Percentiles rank a stretch among this genome's conserved stretches.
Evolutionary conservation across 92 coral and sea anemone species (phyloP).

Genomic region (Umimayanthus kanabou): DNA sequence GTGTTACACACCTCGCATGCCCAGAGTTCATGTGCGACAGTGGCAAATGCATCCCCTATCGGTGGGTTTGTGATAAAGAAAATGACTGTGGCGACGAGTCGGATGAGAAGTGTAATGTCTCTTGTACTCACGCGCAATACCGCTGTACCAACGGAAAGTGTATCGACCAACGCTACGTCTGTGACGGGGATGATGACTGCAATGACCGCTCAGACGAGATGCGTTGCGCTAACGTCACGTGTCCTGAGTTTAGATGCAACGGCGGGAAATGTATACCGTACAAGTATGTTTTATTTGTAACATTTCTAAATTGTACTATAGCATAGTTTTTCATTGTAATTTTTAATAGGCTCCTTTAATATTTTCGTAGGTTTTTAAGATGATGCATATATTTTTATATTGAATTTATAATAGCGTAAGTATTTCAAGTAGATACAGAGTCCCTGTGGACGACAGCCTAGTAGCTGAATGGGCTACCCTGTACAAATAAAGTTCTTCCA

Average conservation of each 20-base stretch:
- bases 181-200: slow-evolving; percentile 92
- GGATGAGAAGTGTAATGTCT: slow-evolving; percentile 64
- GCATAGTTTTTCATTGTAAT: too few relatives aligned
- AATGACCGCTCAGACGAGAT: slow-evolving; percentile 86
- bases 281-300: slow-evolving; percentile 49
- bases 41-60: slow-evolving; percentile 64
- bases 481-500: too few relatives aligned
- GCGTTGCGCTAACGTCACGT: slow-evolving; percentile 55
- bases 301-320: too few relatives aligned
- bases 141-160: slow-evolving; percentile 75
- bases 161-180: slow-evolving; percentile 54
- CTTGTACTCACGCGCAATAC: slow-evolving; percentile 56
- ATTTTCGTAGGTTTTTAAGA: too few relatives aligned
- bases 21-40: slow-evolving; percentile 75
- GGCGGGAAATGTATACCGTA: slow-evolving; percentile 66
- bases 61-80: slow-evolving; percentile 67
- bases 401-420: too few relatives aligned
- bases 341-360: too few relatives aligned
- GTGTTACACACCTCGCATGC: slow-evolving; percentile 51
- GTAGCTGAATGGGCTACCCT: too few relatives aligned
- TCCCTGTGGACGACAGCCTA: too few relatives aligned
- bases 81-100: slow-evolving; percentile 66
- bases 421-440: too few relatives aligned
- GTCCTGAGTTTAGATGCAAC: slow-evolving; percentile 73
- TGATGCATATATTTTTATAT: too few relatives aligned